Evolutionary conservation across 2,113 vertebrate genomes (phyloP).

Genomic region (Lipophrys pholis): DNA sequence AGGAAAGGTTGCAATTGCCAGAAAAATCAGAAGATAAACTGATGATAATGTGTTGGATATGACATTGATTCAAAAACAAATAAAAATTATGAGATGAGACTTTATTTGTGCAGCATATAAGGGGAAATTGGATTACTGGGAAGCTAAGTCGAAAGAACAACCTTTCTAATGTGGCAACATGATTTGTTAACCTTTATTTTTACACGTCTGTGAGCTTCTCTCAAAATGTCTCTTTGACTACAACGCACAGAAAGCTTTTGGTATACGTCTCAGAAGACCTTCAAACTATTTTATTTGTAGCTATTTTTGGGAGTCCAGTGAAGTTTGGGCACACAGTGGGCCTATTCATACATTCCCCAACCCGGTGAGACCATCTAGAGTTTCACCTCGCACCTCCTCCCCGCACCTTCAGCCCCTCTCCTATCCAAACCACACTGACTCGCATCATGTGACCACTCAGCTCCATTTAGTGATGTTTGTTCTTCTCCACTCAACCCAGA

Average conservation of each 20-base stretch:
- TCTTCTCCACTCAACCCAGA: constrained; percentile 42
- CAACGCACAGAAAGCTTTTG: neutral
- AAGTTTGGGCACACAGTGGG: constrained; percentile 73
- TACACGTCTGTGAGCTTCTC: neutral
- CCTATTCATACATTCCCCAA: constrained; percentile 80
- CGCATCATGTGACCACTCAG: constrained; percentile 62
- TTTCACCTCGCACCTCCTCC: constrained; percentile 74
- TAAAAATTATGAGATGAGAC: neutral
- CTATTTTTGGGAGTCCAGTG: constrained; percentile 56
- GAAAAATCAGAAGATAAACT: no score
- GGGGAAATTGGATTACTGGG: constrained; percentile 42
- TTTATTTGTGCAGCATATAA: constrained; percentile 20
- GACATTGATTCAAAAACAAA: neutral
- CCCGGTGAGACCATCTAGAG: constrained; percentile 73
- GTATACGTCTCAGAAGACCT: constrained; percentile 13
- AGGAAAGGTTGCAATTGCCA: no score
- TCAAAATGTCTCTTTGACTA: neutral
- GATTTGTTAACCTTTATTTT: neutral
- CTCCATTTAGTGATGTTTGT: constrained; percentile 45
- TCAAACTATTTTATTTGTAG: constrained; percentile 12
- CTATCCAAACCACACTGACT: constrained; percentile 56
- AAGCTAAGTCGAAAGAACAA: constrained; percentile 18
- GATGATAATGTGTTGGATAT: no score
- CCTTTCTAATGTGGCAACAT: neutral
- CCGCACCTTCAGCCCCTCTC: constrained; percentile 32